Evolutionary conservation across 2,797 vertebrate species (phyloP).

Genomic region (Peromyscus attwateri): DNA sequence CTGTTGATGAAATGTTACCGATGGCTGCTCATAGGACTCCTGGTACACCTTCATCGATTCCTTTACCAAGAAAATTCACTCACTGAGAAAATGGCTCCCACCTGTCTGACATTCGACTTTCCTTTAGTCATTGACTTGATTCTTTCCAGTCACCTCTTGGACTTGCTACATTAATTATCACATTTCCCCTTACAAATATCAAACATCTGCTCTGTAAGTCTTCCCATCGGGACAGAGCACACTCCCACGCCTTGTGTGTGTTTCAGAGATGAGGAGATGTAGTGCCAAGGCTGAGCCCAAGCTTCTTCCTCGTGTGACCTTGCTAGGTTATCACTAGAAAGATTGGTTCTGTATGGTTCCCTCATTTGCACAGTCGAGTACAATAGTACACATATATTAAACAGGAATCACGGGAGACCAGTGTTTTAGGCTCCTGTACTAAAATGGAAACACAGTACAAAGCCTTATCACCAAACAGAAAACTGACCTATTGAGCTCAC

Average conservation of each 20-base stretch:
- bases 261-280: neutral
- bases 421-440: neutral
- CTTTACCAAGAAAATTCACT: slow-evolving; percentile 34
- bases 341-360: neutral
- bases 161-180: slow-evolving; percentile 15
- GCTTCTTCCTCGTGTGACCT: slow-evolving; percentile 26
- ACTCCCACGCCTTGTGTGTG: neutral
- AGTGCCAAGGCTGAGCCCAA: neutral
- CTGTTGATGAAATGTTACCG: neutral
- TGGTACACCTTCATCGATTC: neutral
- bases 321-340: neutral
- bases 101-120: slow-evolving; percentile 16
- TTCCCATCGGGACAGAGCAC: neutral
- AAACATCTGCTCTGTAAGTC: neutral
- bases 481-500: neutral
- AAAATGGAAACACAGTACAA: neutral
- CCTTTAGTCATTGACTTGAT: slow-evolving; percentile 49
- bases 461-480: neutral
- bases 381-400: neutral
- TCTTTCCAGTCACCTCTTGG: neutral
- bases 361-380: neutral
- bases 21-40: neutral
- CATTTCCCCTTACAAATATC: slow-evolving; percentile 16
- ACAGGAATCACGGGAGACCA: neutral
- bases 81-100: slow-evolving; percentile 35